These are phyloP conservation scores for Bombyx huttoni DNA, from an alignment of 2,888 invertebrate genomes.

Conservation along the genomic window DNA sequence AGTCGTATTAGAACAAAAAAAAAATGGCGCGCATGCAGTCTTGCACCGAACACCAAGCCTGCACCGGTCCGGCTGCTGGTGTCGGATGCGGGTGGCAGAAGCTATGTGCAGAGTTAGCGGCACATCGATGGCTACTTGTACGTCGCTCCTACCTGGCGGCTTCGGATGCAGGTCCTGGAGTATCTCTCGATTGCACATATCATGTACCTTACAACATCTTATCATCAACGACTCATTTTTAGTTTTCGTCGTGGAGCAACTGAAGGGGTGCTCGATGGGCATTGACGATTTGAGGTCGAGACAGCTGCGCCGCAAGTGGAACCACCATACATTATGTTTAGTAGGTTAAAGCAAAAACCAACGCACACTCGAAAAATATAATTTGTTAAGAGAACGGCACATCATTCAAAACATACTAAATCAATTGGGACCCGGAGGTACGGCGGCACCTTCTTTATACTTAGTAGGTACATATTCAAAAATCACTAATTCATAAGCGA, in stretches of 20 bases:
- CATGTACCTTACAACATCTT: conserved; percentile 82
- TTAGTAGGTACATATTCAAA: conserved; percentile 60
- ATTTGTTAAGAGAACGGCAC: conserved; percentile 56
- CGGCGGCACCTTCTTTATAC: conserved; percentile 31
- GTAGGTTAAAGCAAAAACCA: conserved; percentile 74
- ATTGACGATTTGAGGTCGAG: conserved; percentile 80
- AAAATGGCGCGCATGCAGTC: conserved; percentile 45
- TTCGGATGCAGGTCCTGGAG: conserved; percentile 77
- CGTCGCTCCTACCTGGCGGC: conserved; percentile 76
- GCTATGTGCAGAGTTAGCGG: conserved; percentile 36
- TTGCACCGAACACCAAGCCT: conserved; percentile 45
- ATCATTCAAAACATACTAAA: conserved; percentile 60
- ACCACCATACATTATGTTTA: conserved; percentile 71
- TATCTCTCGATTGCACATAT: conserved; percentile 83
- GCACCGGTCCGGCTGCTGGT: conserved; percentile 10
- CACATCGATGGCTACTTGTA: conserved; percentile 35
- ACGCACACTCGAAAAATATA: conserved; percentile 65
- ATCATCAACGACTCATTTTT: conserved; percentile 84
- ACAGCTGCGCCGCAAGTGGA: conserved; percentile 78
- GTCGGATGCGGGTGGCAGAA: conserved; percentile 17
- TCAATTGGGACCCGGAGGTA: conserved; percentile 17
- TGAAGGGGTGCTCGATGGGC: conserved; percentile 85
- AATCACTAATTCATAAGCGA: conserved; percentile 65
- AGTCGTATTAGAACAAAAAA: conserved; percentile 46
- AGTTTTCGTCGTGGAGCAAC: conserved; percentile 83